Evolutionary conservation across 2,797 vertebrate species (phyloP).

Genomic region (Pogoniulus pusillus): DNA sequence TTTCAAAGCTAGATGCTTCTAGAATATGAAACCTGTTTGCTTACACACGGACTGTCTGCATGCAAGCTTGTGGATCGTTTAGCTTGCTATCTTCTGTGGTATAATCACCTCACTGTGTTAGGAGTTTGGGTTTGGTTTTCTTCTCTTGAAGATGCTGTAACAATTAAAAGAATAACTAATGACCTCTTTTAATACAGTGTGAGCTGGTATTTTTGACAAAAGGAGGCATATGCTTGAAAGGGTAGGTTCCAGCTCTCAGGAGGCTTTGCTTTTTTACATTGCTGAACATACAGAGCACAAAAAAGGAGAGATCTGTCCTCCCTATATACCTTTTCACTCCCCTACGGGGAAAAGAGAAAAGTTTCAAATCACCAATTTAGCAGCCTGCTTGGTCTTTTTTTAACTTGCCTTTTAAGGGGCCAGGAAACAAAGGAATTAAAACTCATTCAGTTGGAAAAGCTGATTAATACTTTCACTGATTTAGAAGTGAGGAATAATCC

Average conservation of each 20-base stretch:
- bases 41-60: neutral
- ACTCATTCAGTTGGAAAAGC: conserved; percentile 15
- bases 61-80: neutral
- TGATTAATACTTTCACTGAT: conserved; percentile 34
- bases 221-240: neutral
- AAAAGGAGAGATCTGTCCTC: neutral
- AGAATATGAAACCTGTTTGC: neutral
- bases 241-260: neutral
- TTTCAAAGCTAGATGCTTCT: neutral
- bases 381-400: neutral
- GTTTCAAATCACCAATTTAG: neutral
- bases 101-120: neutral
- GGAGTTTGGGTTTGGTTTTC: neutral
- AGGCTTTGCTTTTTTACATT: neutral
- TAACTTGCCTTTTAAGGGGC: neutral
- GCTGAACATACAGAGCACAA: neutral
- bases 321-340: neutral
- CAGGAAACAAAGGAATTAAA: conserved; percentile 8
- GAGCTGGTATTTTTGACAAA: neutral
- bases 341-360: neutral
- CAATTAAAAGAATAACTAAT: neutral
- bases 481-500: conserved; percentile 25
- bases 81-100: neutral
- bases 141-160: neutral
- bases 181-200: neutral